Base-by-base conservation (phyloP, 2,888 invertebrate genomes). In the Sycophila texana region DNA sequence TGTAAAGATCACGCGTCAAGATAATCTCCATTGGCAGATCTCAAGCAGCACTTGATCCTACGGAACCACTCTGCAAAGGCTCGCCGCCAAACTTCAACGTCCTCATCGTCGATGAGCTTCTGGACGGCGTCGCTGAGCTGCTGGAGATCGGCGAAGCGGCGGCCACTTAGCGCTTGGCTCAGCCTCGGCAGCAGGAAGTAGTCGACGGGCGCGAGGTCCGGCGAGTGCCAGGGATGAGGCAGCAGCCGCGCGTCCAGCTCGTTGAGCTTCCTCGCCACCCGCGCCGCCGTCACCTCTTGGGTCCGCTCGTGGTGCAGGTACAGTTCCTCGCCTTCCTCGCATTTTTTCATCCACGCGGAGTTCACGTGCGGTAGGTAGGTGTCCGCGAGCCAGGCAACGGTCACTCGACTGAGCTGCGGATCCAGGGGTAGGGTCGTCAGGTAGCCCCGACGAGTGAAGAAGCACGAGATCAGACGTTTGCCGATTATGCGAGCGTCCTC, bases 191-290 rank as follows among this genome's bases (percentile, higher is more conserved):
- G 47, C 10, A 70, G 57, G 22, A 57, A 70, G 57, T n/a, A 70
- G n/a, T 70, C 57, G 30, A 18, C 18, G 20, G 70, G 70, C 13
- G 39, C 39, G 39, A 70, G 57, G 22, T 70, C 70, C 13, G 70
- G 70, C 12, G 70, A 53, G 57, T 70, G 14, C n/a, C 20, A 20
- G 7, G 70, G 70, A 26, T 70, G 70, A 13, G 70, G 70, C 12
- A 70, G 18, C 14, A 70, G 22, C 0, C 70, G 30, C 26, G 57
- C 13, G 0, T 58, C 57, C 12, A 39, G 18, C 18, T 57, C 47
- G 57, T 70, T 57, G 57, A 70, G 18, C 20, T 5, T 39, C 14
- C 18, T 14, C 14, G 57, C 22, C 13, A 39, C 39, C 13, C 57
- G 57, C 7, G 70, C 57, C 39, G 70, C 70, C 4, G 70, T 70